Conservation (phyloP, 2,113 vertebrate species). For the Tympanuchus pallidicinctus region DNA sequence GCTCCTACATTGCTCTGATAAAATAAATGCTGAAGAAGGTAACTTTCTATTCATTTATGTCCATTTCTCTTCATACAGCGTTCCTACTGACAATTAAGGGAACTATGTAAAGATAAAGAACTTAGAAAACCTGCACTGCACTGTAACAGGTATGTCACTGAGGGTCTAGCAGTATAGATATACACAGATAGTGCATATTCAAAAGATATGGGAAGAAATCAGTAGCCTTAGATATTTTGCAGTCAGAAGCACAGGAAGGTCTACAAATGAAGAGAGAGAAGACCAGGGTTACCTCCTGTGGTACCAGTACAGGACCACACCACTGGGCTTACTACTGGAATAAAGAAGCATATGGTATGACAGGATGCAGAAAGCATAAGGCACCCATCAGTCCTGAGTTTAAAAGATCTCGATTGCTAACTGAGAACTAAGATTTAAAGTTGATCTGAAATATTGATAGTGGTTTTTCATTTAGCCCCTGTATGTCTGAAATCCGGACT, state of each 20-base stretch:
- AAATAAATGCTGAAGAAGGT: not conserved
- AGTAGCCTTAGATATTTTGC: not conserved
- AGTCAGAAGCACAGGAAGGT: not conserved
- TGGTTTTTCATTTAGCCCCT: not conserved
- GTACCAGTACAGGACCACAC: not conserved
- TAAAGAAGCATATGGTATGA: not conserved
- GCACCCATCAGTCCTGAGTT: not conserved
- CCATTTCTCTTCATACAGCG: not conserved
- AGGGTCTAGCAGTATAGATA: not conserved
- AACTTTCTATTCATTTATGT: not conserved
- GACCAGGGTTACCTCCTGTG: not conserved
- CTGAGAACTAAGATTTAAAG: not conserved
- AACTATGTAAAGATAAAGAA: not conserved
- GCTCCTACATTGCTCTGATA: not conserved
- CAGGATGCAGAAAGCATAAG: not conserved
- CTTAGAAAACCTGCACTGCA: not conserved
- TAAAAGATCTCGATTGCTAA: not conserved
- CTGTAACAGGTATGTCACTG: not conserved
- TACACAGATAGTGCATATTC: not conserved
- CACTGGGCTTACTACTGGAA: not conserved
- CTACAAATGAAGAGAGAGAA: not conserved
- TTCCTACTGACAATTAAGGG: not conserved
- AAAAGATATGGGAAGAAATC: not conserved
- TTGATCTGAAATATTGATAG: not conserved
- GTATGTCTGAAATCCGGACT: not conserved